A percentile compares a stretch with the other conserved stretches of the same genome.
These are phyloP conservation scores for Neoascia interrupta DNA, from an alignment of 2,888 invertebrate species.

Conservation along the genomic window DNA sequence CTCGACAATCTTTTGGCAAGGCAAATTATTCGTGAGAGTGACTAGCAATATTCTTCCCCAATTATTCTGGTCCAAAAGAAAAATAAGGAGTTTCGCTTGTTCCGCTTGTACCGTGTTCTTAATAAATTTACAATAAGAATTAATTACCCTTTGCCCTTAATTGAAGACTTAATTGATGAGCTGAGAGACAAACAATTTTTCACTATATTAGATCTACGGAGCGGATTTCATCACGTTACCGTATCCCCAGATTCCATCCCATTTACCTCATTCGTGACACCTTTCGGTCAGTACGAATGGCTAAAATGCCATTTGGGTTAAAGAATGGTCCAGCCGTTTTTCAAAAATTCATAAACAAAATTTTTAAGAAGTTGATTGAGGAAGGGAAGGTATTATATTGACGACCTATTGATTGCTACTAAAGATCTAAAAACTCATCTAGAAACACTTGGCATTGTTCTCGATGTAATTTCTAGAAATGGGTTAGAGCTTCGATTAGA, in stretches of 20 bases:
- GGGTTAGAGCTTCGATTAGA: conserved; percentile 4
- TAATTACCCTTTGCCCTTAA: conserved; percentile 45
- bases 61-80: conserved; percentile 42
- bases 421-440: conserved; percentile 19
- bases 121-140: conserved; percentile 28
- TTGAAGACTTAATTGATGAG: conserved; percentile 48
- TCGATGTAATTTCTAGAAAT: conserved; percentile 9
- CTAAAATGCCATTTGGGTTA: conserved; percentile 62
- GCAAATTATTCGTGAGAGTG: conserved; percentile 45
- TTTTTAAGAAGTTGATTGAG: conserved; percentile 16
- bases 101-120: conserved; percentile 18
- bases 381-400: conserved; percentile 29
- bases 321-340: conserved; percentile 59
- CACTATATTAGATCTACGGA: conserved; percentile 61
- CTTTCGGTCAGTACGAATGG: conserved; percentile 67
- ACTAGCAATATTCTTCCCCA: conserved; percentile 58
- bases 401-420: conserved; percentile 44
- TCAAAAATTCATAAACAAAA: conserved; percentile 40
- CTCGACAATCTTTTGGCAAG: conserved; percentile 3
- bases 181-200: conserved; percentile 62
- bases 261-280: conserved; percentile 70
- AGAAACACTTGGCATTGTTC: neutral
- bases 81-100: conserved; percentile 32
- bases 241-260: conserved; percentile 59
- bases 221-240: conserved; percentile 68